Evolutionary conservation across 2,888 invertebrate genomes (phyloP).

Genomic region (Hirtodrosophila cameraria): DNA sequence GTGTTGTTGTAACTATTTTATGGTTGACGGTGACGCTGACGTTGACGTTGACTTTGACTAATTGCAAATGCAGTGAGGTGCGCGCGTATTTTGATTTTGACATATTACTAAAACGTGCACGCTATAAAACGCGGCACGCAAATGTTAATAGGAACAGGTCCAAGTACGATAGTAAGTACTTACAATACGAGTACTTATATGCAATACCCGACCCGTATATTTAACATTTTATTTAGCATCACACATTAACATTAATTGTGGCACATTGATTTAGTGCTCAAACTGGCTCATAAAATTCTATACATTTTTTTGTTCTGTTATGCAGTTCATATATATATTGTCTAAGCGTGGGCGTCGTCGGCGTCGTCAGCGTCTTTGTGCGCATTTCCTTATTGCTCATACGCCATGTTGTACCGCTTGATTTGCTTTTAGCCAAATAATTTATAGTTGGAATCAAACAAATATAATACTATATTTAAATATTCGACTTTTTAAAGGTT

Average conservation of each 20-base stretch:
- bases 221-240: slow-evolving; percentile 63
- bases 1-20: slow-evolving; percentile 29
- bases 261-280: slow-evolving; percentile 67
- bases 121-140: slow-evolving; percentile 59
- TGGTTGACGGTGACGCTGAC: slow-evolving; percentile 25
- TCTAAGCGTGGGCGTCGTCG: slow-evolving; percentile 52
- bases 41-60: slow-evolving; percentile 56
- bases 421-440: slow-evolving; percentile 24
- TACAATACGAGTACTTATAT: not conserved
- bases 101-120: slow-evolving; percentile 75
- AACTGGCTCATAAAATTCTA: slow-evolving; percentile 50
- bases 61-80: slow-evolving; percentile 62
- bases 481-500: not conserved
- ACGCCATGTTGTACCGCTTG: slow-evolving; percentile 50
- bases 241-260: slow-evolving; percentile 63
- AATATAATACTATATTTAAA: not conserved
- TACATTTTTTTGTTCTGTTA: slow-evolving; percentile 43
- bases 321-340: slow-evolving; percentile 34
- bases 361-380: slow-evolving; percentile 46
- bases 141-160: slow-evolving; percentile 39
- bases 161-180: not conserved
- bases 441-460: not conserved
- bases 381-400: slow-evolving; percentile 70
- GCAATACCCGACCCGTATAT: slow-evolving; percentile 43
- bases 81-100: slow-evolving; percentile 69